phyloP scores from a whole-genome alignment of 2,888 invertebrate species.

The Rotaria sp. region DNA sequence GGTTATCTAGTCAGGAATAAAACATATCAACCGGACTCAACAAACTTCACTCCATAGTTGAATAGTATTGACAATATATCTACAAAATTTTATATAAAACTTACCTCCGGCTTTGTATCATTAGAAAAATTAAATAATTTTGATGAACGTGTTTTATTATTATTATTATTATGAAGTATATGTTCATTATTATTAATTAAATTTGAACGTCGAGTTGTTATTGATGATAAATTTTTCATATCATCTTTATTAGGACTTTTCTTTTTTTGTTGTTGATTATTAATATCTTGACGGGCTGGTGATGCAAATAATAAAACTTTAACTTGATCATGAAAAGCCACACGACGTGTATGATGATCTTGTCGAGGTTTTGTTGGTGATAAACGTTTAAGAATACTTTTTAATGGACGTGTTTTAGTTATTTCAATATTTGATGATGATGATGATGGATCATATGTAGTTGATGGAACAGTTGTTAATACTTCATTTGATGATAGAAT shows the following conservation, averaged over 20 bases:
- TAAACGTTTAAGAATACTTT: background rate
- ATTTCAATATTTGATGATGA: background rate
- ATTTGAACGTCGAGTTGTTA: background rate
- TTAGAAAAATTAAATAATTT: background rate
- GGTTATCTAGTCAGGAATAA: conserved; percentile 20
- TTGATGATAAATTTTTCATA: background rate
- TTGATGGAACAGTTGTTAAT: background rate
- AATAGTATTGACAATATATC: background rate
- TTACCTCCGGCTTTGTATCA: background rate
- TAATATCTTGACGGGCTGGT: background rate
- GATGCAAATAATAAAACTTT: background rate
- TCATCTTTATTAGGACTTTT: background rate
- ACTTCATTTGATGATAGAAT: background rate
- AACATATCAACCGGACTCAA: background rate
- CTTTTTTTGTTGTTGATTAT: background rate
- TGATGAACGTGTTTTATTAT: background rate
- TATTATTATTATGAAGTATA: background rate
- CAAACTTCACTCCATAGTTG: background rate
- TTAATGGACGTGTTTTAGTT: background rate
- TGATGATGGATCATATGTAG: background rate
- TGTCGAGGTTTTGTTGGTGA: background rate
- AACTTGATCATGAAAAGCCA: conserved; percentile 11
- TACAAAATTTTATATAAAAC: background rate
- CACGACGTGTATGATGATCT: background rate
- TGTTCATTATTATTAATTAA: background rate